Evolutionary conservation across 2,888 invertebrate genomes (phyloP), one percentile per base, ranked within the genome.

Genomic region (Reticulitermes lucifugus): DNA sequence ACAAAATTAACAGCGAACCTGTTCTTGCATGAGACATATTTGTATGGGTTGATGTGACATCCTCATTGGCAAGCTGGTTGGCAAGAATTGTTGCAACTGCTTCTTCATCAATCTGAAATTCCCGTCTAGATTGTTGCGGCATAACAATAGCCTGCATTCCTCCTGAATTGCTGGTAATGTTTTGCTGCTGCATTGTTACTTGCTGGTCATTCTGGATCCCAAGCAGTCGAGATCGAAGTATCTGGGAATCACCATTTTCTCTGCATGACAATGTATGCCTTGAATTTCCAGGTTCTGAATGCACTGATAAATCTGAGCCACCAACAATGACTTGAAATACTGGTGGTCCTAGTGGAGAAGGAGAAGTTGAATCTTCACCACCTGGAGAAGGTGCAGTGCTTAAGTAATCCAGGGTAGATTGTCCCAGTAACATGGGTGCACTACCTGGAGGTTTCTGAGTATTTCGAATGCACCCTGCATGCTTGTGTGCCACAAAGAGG

Each of bases 81-180:
- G 88, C 89, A 46, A 89, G 86, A 75, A 89, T 85, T n/a, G 88
- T 86, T 14, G 88, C 89, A 41, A 88, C 88, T 86, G 88, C 88
- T 84, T 88, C 88, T 84, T 88, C 88, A 77, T 88, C 88, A 60
- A 87, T 84, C 43, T 86, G 84, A 81, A 86, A 86, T 25, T 86
- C 86, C 73, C 86, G 65, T 75, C 80, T 86, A 21, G 73, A 77
- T 70, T 85, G 84, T 59, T 85, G 84, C n/a, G 75, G 81, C 35
- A 85, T 55, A 12, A 80, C 59, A 46, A 85, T 84, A 18, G 46
- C 22, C 51, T 71, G 84, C 41, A 84, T 55, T 41, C 59, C 51
- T 59, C 55, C 43, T 60, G 83, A 10, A 29, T 70, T 81, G 71
- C 25, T 35, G 18, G 29, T 25, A 55, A 43, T 70, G 25, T 70